phyloP scores from a whole-genome alignment of 1,140 invertebrate genomes.

The Drosophila chauvacae region DNA sequence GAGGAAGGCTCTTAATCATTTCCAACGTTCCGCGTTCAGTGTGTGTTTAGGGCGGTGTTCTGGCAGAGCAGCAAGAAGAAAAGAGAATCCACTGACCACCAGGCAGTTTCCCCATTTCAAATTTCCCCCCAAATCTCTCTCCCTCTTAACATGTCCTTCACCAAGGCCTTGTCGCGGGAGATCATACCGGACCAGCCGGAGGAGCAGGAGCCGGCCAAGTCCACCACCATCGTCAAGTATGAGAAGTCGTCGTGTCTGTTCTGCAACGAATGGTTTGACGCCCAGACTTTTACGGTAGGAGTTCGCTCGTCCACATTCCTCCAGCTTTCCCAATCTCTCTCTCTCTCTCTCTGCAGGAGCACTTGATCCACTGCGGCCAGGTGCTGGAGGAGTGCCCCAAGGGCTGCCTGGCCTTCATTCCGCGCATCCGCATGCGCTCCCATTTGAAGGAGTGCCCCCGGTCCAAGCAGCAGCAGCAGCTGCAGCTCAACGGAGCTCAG shows the following conservation, averaged over 20 bases:
- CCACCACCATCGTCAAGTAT: slow-evolving; percentile 79
- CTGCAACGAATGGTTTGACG: slow-evolving; percentile 87
- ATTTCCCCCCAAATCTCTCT: too few species aligned
- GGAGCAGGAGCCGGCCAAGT: slow-evolving; percentile 39
- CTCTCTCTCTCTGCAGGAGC: slow-evolving; percentile 84
- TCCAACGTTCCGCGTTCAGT: slow-evolving; percentile 34
- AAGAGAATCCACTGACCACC: background rate
- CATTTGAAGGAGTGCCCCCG: slow-evolving; percentile 87
- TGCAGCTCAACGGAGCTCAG: slow-evolving; percentile 7
- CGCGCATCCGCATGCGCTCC: slow-evolving; percentile 86
- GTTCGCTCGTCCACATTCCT: too few species aligned
- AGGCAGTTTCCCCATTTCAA: background rate
- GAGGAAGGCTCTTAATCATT: slow-evolving; percentile 67
- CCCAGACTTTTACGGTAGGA: slow-evolving; percentile 86
- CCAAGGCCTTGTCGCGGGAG: slow-evolving; percentile 14
- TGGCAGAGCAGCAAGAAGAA: slow-evolving; percentile 33
- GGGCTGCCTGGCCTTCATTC: slow-evolving; percentile 88
- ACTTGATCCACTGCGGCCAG: slow-evolving; percentile 88
- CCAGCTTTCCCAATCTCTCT: background rate
- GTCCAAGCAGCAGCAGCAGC: slow-evolving; percentile 48
- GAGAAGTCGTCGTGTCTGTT: slow-evolving; percentile 87
- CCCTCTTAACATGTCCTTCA: slow-evolving; percentile 46
- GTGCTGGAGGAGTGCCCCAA: slow-evolving; percentile 88
- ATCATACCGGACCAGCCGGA: slow-evolving; percentile 12
- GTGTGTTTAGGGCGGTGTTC: slow-evolving; percentile 63